Conservation (phyloP, 2,797 vertebrate species). For the Halcyon leucocephala region DNA sequence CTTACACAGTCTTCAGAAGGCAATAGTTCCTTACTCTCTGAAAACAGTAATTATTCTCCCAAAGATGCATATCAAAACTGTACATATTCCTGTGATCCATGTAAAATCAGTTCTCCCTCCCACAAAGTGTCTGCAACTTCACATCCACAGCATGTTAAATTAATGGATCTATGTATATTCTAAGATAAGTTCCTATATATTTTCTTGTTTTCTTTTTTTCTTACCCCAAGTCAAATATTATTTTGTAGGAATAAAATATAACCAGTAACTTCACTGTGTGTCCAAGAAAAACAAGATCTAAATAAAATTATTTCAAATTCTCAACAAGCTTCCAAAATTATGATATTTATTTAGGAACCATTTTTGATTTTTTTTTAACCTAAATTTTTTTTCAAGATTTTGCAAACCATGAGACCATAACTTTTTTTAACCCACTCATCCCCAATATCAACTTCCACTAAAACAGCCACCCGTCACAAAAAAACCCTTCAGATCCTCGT, state of each 20-base stretch:
- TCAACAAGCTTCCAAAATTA: neutral
- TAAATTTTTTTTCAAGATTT: neutral
- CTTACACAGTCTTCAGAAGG: neutral
- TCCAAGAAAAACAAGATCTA: neutral
- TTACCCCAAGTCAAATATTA: neutral
- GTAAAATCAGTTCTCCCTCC: neutral
- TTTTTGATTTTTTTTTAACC: neutral
- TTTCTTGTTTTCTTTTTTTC: neutral
- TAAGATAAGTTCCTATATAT: neutral
- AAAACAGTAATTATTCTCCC: neutral
- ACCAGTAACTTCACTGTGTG: neutral
- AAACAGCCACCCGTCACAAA: neutral
- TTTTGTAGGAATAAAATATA: neutral
- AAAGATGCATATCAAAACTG: neutral
- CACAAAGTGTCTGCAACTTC: neutral
- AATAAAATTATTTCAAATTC: neutral
- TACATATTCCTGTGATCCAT: neutral
- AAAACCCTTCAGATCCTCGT: neutral
- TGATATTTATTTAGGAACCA: neutral
- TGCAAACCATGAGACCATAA: neutral
- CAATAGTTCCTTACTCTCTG: neutral
- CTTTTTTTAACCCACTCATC: neutral
- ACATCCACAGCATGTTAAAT: neutral
- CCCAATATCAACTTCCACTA: neutral
- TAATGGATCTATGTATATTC: neutral